Conservation (phyloP, 1,140 invertebrate species). For the Manduca sexta region DNA sequence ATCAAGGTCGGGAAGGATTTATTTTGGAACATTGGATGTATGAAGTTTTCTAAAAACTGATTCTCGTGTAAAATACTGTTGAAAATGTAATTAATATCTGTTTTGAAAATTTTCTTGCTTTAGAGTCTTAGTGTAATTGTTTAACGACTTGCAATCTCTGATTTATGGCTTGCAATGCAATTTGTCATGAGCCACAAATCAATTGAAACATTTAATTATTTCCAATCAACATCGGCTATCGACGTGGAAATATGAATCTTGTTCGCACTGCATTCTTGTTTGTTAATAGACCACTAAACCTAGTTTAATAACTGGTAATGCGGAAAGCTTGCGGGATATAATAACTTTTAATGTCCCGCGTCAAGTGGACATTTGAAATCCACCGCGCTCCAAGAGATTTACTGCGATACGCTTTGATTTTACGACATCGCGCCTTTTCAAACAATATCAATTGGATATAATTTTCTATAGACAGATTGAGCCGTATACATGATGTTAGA, state of each 20-base stretch:
- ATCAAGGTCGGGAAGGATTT: too few relatives aligned
- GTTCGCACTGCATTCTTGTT: too few relatives aligned
- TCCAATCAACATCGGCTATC: background rate
- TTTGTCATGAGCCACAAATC: background rate
- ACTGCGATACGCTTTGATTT: constrained; percentile 55
- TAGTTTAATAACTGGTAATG: constrained; percentile 39
- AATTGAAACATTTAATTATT: background rate
- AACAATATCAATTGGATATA: constrained; percentile 35
- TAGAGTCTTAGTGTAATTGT: too few relatives aligned
- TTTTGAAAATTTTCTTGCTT: too few relatives aligned
- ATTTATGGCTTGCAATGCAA: background rate
- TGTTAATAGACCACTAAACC: constrained; percentile 10
- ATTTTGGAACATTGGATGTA: too few relatives aligned
- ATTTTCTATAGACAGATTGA: constrained; percentile 21
- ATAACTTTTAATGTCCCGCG: constrained; percentile 47
- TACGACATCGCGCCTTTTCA: constrained; percentile 33
- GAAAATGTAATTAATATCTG: too few relatives aligned
- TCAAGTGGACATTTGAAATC: constrained; percentile 53
- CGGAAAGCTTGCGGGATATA: constrained; percentile 34
- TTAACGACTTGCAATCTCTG: background rate
- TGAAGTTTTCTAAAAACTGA: too few relatives aligned
- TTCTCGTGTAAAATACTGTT: too few relatives aligned
- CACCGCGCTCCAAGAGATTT: constrained; percentile 46
- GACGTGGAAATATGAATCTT: too few relatives aligned
- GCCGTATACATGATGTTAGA: background rate